Percentiles rank a stretch among this genome's conserved stretches.
Evolutionary conservation across 2,113 vertebrate genomes (phyloP).

Genomic region (Motacilla tschutschensis): DNA sequence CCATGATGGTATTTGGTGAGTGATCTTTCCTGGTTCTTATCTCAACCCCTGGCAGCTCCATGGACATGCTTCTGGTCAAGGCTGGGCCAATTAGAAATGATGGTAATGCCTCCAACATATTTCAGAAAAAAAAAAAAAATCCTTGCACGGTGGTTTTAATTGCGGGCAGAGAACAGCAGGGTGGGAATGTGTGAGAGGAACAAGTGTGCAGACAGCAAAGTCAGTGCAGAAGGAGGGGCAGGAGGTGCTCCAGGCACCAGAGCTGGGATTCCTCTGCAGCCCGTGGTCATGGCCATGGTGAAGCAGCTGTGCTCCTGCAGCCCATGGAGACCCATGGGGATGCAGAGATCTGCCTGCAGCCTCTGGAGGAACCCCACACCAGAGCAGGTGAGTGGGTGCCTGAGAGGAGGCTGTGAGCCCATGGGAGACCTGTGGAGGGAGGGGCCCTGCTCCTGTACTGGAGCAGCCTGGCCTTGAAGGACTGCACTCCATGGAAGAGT

Average conservation of each 20-base stretch:
- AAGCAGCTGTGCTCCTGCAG: neutral
- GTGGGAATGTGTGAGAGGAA: neutral
- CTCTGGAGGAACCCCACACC: neutral
- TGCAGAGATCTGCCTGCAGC: neutral
- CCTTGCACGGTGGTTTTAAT: neutral
- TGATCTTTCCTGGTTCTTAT: too few relatives aligned
- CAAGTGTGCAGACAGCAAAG: neutral
- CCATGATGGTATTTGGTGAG: too few relatives aligned
- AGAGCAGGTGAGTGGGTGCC: too few relatives aligned
- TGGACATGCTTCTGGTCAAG: rapidly evolving
- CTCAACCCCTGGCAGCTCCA: neutral
- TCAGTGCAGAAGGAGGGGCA: neutral
- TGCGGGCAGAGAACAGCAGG: rapidly evolving
- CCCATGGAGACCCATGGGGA: neutral
- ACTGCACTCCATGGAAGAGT: neutral
- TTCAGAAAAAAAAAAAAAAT: neutral
- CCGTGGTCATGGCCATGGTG: rapidly evolving
- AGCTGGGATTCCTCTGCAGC: neutral
- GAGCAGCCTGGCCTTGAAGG: neutral
- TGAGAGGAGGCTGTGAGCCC: neutral
- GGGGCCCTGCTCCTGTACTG: rapidly evolving
- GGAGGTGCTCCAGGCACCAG: neutral
- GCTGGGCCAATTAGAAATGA: neutral
- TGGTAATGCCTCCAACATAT: rapidly evolving
- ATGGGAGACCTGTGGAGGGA: neutral